Conservation (phyloP, 2,797 vertebrate species). For the Eidolon dupreanum region DNA sequence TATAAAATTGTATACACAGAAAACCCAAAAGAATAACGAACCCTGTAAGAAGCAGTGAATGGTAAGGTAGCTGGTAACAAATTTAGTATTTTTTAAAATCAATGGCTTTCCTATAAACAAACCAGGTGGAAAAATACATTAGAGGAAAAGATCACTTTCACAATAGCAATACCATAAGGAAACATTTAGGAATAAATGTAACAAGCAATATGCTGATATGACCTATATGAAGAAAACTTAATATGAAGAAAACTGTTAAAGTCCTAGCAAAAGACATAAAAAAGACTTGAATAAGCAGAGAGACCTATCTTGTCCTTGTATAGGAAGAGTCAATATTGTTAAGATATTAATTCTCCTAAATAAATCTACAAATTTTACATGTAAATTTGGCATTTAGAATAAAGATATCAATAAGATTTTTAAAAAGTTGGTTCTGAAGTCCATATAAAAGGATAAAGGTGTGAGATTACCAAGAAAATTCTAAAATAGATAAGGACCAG, state of each 20-base stretch:
- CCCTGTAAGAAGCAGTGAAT: background rate
- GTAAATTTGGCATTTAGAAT: background rate
- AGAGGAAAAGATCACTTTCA: background rate
- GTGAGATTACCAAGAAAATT: background rate
- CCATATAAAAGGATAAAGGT: background rate
- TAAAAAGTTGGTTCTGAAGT: background rate
- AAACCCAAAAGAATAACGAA: background rate
- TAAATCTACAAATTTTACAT: background rate
- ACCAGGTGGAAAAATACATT: background rate
- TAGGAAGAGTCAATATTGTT: background rate
- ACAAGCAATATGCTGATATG: background rate
- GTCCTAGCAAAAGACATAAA: background rate
- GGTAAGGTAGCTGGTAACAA: background rate
- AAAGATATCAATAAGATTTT: background rate
- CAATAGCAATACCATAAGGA: background rate
- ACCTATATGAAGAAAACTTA: background rate
- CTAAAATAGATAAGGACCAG: background rate
- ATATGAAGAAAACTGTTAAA: background rate
- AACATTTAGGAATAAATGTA: background rate
- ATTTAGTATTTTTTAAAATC: background rate
- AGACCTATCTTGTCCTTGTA: background rate
- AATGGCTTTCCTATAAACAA: background rate
- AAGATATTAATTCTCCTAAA: background rate
- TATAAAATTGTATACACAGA: background rate
- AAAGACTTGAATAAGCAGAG: background rate